Evolutionary conservation across 2,113 vertebrate genomes (phyloP).

Genomic region (Prolemur simus): DNA sequence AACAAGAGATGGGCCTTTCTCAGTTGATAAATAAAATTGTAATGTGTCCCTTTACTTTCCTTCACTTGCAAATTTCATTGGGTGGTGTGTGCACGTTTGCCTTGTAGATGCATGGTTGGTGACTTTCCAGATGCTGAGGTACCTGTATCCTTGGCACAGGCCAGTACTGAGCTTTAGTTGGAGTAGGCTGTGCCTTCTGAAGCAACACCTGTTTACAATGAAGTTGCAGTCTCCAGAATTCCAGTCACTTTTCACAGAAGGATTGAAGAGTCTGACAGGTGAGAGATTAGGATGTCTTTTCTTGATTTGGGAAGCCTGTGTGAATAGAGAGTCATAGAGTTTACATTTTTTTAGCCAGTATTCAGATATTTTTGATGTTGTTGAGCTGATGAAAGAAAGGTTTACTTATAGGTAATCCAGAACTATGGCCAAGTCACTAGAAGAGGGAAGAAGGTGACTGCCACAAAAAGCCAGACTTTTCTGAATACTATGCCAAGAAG

Average conservation of each 20-base stretch:
- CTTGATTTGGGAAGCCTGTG: background rate
- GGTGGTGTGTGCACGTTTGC: background rate
- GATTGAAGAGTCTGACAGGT: slow-evolving; percentile 92
- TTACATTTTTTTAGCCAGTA: background rate
- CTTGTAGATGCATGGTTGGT: background rate
- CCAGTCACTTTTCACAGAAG: slow-evolving; percentile 92
- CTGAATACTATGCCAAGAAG: too few species aligned
- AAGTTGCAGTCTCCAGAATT: slow-evolving; percentile 92
- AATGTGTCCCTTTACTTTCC: background rate
- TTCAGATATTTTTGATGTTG: background rate
- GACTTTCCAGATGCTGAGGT: slow-evolving; percentile 75
- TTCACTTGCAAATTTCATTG: background rate
- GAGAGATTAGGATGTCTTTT: slow-evolving; percentile 29
- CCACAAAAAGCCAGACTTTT: background rate
- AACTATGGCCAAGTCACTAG: background rate
- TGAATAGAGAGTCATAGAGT: background rate
- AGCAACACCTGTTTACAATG: slow-evolving; percentile 84
- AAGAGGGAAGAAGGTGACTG: background rate
- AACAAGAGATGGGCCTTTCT: background rate
- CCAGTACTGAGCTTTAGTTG: background rate
- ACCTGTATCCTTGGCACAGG: slow-evolving; percentile 48
- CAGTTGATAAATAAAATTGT: background rate
- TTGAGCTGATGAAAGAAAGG: background rate
- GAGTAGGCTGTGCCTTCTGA: slow-evolving; percentile 35
- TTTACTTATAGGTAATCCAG: background rate